Evolutionary conservation across 64 coral and sea anemone species (phyloP).

Genomic region (Cladopsammia gracilis): DNA sequence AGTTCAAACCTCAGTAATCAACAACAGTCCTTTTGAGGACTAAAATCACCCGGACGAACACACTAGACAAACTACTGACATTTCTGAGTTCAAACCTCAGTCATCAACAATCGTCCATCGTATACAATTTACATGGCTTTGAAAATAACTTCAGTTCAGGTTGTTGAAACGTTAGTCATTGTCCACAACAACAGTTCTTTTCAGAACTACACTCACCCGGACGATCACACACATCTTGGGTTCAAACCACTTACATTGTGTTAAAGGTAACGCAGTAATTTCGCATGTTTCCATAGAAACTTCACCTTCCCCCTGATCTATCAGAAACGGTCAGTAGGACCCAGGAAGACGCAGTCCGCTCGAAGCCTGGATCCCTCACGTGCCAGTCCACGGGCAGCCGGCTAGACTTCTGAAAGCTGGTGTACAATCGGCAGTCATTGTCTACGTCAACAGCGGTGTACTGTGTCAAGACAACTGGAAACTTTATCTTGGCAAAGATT

Average conservation of each 20-base stretch:
- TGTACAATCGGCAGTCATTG: neutral
- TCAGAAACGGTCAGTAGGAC: constrained; percentile 57
- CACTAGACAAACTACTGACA: too few relatives aligned
- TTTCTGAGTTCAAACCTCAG: neutral
- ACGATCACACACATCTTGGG: too few relatives aligned
- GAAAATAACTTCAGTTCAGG: too few relatives aligned
- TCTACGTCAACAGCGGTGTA: neutral
- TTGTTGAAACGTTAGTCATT: too few relatives aligned
- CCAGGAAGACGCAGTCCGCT: constrained; percentile 51
- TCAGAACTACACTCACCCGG: too few relatives aligned
- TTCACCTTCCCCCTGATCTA: constrained; percentile 76
- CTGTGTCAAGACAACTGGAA: neutral
- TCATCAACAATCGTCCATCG: neutral
- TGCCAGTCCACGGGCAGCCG: constrained; percentile 54
- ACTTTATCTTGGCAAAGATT: neutral
- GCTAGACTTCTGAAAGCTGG: constrained; percentile 50
- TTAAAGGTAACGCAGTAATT: neutral
- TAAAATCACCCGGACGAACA: too few relatives aligned
- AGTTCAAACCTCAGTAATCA: too few relatives aligned
- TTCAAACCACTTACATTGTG: too few relatives aligned
- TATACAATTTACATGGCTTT: too few relatives aligned
- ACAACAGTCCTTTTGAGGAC: too few relatives aligned
- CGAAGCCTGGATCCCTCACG: constrained; percentile 30
- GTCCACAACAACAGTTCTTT: too few relatives aligned
- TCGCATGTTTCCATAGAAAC: constrained; percentile 26